These are phyloP conservation scores for Drosophila serrata DNA, from an alignment of 1,140 invertebrate species.

Conservation along the genomic window DNA sequence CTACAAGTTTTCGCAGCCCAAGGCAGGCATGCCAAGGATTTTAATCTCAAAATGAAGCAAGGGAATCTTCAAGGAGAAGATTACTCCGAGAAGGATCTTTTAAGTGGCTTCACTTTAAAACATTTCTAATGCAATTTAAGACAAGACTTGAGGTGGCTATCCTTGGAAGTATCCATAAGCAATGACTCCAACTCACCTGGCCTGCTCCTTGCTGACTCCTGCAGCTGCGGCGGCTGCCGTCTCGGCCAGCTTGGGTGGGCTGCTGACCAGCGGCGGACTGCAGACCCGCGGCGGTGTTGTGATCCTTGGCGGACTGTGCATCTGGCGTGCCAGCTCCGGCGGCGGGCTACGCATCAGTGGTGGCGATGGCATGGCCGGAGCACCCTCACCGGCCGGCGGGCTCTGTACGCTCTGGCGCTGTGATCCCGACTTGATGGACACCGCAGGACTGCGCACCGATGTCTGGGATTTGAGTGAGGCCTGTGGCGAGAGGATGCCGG, in stretches of 20 bases:
- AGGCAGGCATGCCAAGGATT: neutral
- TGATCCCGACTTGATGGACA: slow-evolving; percentile 66
- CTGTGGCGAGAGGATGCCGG: slow-evolving; percentile 58
- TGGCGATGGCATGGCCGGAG: slow-evolving; percentile 80
- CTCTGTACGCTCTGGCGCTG: slow-evolving; percentile 73
- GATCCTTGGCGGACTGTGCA: slow-evolving; percentile 81
- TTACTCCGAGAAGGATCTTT: neutral
- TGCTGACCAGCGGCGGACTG: slow-evolving; percentile 78
- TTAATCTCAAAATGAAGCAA: neutral
- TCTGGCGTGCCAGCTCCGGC: slow-evolving; percentile 58
- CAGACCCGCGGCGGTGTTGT: slow-evolving; percentile 79
- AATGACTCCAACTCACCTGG: slow-evolving; percentile 37
- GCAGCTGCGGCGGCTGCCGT: slow-evolving; percentile 49
- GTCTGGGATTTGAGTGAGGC: slow-evolving; percentile 63
- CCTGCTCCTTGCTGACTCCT: slow-evolving; percentile 40
- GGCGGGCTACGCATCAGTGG: slow-evolving; percentile 75
- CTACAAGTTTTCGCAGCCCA: neutral
- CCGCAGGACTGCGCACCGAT: slow-evolving; percentile 40
- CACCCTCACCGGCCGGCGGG: slow-evolving; percentile 68
- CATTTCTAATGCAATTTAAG: neutral
- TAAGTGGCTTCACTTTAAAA: too few species aligned
- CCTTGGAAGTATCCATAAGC: too few species aligned
- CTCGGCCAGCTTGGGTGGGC: slow-evolving; percentile 74
- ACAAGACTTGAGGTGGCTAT: neutral
- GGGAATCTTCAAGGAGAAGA: neutral